These are phyloP conservation scores for Myoxocephalus aenaeus DNA, from an alignment of 2,797 vertebrate species.

Conservation along the genomic window DNA sequence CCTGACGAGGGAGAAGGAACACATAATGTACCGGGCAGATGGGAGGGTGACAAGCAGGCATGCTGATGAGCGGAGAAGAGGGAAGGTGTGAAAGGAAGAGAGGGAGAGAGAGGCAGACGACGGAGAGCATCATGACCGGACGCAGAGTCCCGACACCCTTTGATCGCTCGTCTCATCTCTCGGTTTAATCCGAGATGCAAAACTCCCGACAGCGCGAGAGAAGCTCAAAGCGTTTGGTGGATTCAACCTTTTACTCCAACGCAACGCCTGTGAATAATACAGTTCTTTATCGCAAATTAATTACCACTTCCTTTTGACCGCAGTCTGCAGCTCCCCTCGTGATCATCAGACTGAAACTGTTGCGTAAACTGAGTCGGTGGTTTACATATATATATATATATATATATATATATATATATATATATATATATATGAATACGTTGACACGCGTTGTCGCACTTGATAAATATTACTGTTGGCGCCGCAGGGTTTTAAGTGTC, in stretches of 20 bases:
- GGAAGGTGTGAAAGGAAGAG: conserved; percentile 34
- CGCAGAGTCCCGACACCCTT: neutral
- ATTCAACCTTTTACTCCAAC: neutral
- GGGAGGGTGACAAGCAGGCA: conserved; percentile 48
- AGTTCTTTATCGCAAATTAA: neutral
- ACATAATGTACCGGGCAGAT: conserved; percentile 35
- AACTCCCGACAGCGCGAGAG: no score
- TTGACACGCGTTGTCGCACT: neutral
- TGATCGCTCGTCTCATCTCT: neutral
- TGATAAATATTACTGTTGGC: neutral
- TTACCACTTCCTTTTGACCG: neutral
- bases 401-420: no score
- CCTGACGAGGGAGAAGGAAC: neutral
- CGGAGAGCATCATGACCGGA: neutral
- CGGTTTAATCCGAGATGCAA: neutral
- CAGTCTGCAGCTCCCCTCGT: neutral
- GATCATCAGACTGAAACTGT: neutral
- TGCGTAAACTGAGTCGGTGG: neutral
- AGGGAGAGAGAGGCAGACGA: neutral
- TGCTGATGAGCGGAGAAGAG: conserved; percentile 36
- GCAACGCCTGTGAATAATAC: neutral
- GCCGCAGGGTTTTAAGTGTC: neutral
- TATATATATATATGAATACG: neutral
- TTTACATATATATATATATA: no score
- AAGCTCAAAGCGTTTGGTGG: neutral